These are phyloP conservation scores for Erynnis tages DNA, from an alignment of 2,888 invertebrate genomes.

Conservation along the genomic window DNA sequence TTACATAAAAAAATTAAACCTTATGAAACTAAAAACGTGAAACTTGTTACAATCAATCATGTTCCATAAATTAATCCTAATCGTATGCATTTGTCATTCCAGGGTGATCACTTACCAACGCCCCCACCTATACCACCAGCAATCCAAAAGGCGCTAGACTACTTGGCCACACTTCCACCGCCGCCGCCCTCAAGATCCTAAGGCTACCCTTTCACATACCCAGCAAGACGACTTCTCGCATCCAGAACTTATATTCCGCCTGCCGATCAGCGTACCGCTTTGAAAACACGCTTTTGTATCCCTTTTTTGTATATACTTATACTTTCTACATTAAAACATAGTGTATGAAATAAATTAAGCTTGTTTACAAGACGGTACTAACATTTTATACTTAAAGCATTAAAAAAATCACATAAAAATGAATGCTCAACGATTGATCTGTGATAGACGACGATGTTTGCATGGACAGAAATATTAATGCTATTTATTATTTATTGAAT, in stretches of 20 bases:
- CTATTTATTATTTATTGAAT: constrained; percentile 62
- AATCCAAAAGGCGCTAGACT: constrained; percentile 88
- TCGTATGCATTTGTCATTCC: too few species aligned
- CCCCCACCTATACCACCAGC: constrained; percentile 89
- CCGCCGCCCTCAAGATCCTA: constrained; percentile 60
- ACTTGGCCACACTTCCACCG: constrained; percentile 84
- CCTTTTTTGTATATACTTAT: constrained; percentile 24
- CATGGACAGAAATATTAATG: constrained; percentile 53
- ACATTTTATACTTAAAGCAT: constrained; percentile 53
- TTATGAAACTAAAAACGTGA: too few species aligned
- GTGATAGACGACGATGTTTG: constrained; percentile 67
- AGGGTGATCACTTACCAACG: constrained; percentile 88
- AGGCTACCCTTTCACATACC: background rate
- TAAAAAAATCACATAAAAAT: constrained; percentile 64
- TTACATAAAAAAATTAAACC: too few species aligned
- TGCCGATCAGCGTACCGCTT: constrained; percentile 50
- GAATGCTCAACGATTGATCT: constrained; percentile 72
- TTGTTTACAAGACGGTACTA: constrained; percentile 52
- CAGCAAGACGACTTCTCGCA: constrained; percentile 29
- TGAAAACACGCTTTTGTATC: constrained; percentile 42
- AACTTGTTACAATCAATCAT: too few species aligned
- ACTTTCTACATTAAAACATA: constrained; percentile 9
- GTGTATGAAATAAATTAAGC: constrained; percentile 34
- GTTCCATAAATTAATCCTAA: too few species aligned
- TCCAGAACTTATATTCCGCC: constrained; percentile 31